These are phyloP conservation scores for Squalus acanthias DNA, from an alignment of 2,797 vertebrate genomes.

Conservation along the genomic window DNA sequence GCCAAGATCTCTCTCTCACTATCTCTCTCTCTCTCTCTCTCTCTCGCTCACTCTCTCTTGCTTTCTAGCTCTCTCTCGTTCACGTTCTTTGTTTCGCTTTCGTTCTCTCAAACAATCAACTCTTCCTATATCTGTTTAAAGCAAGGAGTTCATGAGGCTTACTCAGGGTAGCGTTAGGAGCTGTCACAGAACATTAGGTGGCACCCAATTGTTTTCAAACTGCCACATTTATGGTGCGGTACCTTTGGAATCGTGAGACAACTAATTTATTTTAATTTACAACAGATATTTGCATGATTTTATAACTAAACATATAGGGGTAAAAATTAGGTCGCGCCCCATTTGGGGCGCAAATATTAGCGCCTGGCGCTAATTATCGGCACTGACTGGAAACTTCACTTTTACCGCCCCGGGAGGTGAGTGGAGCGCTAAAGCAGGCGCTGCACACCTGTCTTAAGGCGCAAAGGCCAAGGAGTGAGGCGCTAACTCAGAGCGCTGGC, in stretches of 20 bases:
- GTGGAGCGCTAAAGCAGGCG: no score
- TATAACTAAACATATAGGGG: background rate
- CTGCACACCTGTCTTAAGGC: no score
- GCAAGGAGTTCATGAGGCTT: background rate
- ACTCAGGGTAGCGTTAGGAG: background rate
- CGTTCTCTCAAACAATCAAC: no score
- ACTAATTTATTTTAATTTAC: background rate
- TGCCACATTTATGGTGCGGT: background rate
- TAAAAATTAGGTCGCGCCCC: no score
- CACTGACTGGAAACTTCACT: no score
- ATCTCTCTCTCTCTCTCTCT: background rate
- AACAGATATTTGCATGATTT: background rate
- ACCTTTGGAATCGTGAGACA: background rate
- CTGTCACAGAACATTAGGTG: background rate
- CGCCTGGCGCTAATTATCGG: no score
- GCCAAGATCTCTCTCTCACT: background rate
- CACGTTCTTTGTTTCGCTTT: no score
- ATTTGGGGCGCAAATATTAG: no score
- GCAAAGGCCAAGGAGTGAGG: no score
- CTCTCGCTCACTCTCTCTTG: background rate
- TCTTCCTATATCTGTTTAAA: background rate
- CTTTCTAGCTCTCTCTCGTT: background rate
- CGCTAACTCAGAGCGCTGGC: no score
- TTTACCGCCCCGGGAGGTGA: no score
- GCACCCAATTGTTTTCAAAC: background rate